Evolutionary conservation across 2,797 vertebrate genomes (phyloP).

Genomic region (Adrianichthys oophorus): DNA sequence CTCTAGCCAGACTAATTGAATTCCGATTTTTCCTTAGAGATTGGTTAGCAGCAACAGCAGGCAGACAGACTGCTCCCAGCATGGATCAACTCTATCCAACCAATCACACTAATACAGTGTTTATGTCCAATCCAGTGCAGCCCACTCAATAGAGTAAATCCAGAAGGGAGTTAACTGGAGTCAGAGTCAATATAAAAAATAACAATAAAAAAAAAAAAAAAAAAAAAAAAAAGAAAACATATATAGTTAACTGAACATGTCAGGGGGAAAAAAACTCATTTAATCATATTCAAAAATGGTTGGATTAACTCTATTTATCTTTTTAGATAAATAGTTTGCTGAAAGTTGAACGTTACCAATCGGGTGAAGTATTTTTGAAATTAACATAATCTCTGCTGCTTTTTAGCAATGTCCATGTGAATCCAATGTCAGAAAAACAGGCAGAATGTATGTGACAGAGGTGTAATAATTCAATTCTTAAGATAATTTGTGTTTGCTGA

Average conservation of each 20-base stretch:
- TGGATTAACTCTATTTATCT: conserved; percentile 6
- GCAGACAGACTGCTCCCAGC: conserved; percentile 63
- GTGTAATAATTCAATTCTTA: too few relatives aligned
- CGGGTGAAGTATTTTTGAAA: conserved; percentile 28
- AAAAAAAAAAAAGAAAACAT: conserved; percentile 38
- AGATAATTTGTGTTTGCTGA: too few relatives aligned
- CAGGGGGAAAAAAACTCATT: too few relatives aligned
- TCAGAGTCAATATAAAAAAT: conserved; percentile 26
- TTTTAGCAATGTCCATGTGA: conserved; percentile 28
- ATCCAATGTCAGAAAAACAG: conserved; percentile 33
- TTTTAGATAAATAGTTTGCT: conserved; percentile 7
- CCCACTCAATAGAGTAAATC: conserved; percentile 53
- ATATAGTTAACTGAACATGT: not conserved
- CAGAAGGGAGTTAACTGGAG: conserved; percentile 40
- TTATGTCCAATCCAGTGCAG: conserved; percentile 66
- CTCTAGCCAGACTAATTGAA: conserved; percentile 69
- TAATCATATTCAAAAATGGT: conserved; percentile 1
- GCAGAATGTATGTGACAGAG: not conserved
- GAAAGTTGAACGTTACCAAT: conserved; percentile 1
- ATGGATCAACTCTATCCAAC: conserved; percentile 66
- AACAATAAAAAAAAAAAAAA: conserved; percentile 18
- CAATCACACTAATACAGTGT: conserved; percentile 76
- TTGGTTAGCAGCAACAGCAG: conserved; percentile 67
- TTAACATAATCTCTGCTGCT: conserved; percentile 21
- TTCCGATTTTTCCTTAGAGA: conserved; percentile 70